Evolutionary conservation across 1,140 invertebrate genomes (phyloP).

Genomic region (Orchestia grillus): DNA sequence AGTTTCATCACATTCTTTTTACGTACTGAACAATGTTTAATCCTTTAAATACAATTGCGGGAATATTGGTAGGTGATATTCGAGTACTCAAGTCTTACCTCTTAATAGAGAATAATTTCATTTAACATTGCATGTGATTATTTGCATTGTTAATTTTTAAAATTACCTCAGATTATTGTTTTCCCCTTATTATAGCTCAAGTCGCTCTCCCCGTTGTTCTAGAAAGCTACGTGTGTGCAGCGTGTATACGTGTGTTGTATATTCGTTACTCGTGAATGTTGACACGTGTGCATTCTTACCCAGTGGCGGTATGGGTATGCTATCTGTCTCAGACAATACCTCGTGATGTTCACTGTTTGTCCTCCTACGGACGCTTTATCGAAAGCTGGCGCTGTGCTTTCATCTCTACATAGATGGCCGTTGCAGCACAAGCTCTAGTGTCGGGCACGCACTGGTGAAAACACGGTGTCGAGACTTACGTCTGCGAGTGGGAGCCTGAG

Average conservation of each 20-base stretch:
- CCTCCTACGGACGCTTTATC: background rate
- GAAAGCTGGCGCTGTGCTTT: background rate
- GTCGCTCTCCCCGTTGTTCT: background rate
- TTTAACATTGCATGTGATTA: too few relatives aligned
- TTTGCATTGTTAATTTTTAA: background rate
- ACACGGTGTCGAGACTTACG: background rate
- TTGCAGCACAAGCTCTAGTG: background rate
- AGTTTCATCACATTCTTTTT: too few relatives aligned
- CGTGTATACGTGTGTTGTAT: background rate
- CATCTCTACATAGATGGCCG: background rate
- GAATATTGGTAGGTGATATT: too few relatives aligned
- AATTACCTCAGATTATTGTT: background rate
- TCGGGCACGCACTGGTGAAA: background rate
- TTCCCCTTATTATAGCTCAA: background rate
- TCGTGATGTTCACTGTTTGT: background rate
- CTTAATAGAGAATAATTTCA: too few relatives aligned
- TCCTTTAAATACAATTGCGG: too few relatives aligned
- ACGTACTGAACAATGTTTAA: too few relatives aligned
- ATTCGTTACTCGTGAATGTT: background rate
- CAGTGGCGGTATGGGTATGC: background rate
- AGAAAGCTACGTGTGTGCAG: background rate
- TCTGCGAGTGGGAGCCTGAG: slow-evolving; percentile 9
- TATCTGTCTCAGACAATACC: background rate
- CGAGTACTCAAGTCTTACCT: too few relatives aligned
- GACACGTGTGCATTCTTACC: background rate